Conservation (phyloP, 2,888 invertebrate species). For the Chaetogeoica ovagalla region DNA sequence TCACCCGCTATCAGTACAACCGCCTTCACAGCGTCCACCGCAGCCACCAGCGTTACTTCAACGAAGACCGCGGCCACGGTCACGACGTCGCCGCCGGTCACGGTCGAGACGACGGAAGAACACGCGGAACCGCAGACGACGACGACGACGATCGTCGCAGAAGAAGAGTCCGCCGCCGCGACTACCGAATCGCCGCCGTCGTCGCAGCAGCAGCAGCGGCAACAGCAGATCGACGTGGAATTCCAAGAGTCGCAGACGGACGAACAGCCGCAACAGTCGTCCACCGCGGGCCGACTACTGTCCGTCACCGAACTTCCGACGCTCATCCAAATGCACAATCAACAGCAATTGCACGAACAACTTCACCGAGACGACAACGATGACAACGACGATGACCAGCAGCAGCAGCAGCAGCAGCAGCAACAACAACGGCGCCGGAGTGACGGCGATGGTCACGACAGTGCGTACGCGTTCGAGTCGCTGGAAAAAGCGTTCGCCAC, state of each 20-base stretch:
- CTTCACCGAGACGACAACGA: conserved; percentile 12
- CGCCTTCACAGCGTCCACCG: neutral
- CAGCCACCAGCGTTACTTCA: neutral
- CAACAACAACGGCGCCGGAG: neutral
- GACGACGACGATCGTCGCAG: neutral
- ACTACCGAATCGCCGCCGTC: neutral
- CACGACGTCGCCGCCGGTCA: neutral
- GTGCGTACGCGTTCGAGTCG: conserved; percentile 47
- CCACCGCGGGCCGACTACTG: conserved; percentile 2
- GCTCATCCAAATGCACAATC: conserved; percentile 57
- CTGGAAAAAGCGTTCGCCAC: conserved; percentile 45
- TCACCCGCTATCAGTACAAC: neutral
- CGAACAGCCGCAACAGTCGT: conserved; percentile 17
- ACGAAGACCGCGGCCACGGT: neutral
- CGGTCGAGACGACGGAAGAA: neutral
- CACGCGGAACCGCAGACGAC: neutral
- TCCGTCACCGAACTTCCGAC: conserved; percentile 55
- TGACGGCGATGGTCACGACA: neutral
- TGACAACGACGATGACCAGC: conserved; percentile 1
- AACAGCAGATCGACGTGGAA: conserved; percentile 26
- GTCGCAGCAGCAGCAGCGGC: neutral
- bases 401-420: too few relatives aligned
- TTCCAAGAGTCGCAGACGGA: conserved; percentile 24
- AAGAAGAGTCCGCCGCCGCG: neutral
- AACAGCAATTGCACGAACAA: conserved; percentile 17